Conservation (phyloP, 2,113 vertebrate species). For the Thermophis baileyi region DNA sequence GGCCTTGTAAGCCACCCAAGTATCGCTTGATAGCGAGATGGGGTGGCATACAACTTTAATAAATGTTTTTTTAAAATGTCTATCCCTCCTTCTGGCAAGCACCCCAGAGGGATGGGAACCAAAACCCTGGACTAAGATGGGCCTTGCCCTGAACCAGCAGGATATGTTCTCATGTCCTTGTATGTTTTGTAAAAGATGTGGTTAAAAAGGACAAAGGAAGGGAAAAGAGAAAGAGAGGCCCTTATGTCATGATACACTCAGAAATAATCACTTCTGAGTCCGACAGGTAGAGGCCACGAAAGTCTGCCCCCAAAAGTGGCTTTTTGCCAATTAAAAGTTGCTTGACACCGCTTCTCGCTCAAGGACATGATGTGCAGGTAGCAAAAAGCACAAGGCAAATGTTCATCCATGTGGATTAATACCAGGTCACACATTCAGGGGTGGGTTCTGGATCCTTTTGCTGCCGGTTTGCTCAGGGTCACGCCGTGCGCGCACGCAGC, state of each 20-base stretch:
- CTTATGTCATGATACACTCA: not conserved
- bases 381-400: constrained; percentile 10
- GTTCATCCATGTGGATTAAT: constrained; percentile 11
- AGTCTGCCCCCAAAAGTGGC: not conserved
- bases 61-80: too few relatives aligned
- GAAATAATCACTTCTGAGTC: not conserved
- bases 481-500: too few relatives aligned
- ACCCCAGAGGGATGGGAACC: too few relatives aligned
- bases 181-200: not conserved
- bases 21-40: too few relatives aligned
- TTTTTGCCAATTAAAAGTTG: not conserved
- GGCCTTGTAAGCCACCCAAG: too few relatives aligned
- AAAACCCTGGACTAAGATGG: too few relatives aligned
- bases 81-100: too few relatives aligned
- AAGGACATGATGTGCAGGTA: not conserved
- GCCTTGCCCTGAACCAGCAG: too few relatives aligned
- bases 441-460: too few relatives aligned
- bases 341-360: not conserved
- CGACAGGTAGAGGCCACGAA: not conserved
- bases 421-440: not conserved
- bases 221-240: not conserved
- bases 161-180: too few relatives aligned
- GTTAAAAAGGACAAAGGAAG: not conserved
- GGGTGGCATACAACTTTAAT: too few relatives aligned
- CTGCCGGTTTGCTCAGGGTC: too few relatives aligned